These are phyloP conservation scores for Astropecten irregularis DNA, from an alignment of 53 echinoderm and acorn worm species.

Conservation along the genomic window DNA sequence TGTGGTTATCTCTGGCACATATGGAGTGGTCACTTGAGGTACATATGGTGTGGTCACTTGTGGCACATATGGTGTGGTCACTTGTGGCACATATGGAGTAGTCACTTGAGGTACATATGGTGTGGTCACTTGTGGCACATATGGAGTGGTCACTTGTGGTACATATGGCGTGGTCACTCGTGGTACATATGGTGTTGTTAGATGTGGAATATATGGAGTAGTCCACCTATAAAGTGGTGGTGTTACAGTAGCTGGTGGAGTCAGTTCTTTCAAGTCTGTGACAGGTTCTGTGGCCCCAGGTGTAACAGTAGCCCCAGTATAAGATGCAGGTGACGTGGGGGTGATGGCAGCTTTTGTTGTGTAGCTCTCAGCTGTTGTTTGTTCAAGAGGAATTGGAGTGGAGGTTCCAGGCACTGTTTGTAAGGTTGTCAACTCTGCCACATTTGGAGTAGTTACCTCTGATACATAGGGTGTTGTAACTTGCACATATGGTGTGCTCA, in stretches of 20 bases:
- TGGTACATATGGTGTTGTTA: conserved; percentile 18
- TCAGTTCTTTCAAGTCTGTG: conserved; percentile 1
- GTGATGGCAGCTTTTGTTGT: background rate
- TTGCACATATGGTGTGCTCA: conserved; percentile 9
- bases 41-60: background rate
- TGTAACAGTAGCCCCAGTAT: conserved; percentile 12
- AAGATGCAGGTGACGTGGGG: background rate
- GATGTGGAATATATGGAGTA: background rate
- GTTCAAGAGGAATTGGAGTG: background rate
- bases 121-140: background rate
- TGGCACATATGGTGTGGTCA: background rate
- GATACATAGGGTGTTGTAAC: background rate
- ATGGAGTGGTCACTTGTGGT: background rate
- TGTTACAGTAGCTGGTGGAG: background rate
- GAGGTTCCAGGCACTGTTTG: background rate
- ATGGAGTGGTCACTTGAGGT: conserved; percentile 15
- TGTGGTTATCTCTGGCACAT: background rate
- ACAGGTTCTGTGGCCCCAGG: background rate
- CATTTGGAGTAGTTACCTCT: background rate
- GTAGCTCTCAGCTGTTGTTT: conserved; percentile 7
- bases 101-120: background rate
- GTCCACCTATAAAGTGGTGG: background rate
- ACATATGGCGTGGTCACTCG: conserved; percentile 16
- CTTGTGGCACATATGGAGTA: background rate
- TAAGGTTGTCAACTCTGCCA: background rate